Evolutionary conservation across 2,888 invertebrate genomes (phyloP).

Genomic region (Xestia c-nigrum): DNA sequence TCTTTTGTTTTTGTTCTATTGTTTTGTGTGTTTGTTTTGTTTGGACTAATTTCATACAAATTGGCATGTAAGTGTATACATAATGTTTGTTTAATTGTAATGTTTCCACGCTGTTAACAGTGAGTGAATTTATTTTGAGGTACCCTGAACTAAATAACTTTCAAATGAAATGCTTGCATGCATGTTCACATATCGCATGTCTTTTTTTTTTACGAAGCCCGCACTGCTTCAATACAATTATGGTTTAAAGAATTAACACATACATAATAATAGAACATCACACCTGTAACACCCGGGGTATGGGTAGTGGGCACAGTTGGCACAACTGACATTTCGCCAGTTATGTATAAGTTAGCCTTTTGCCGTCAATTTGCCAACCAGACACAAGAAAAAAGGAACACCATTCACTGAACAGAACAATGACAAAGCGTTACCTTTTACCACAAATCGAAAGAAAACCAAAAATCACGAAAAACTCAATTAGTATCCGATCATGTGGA

Average conservation of each 20-base stretch:
- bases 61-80: background rate
- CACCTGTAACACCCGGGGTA: background rate
- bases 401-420: background rate
- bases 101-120: background rate
- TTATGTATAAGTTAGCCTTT: background rate
- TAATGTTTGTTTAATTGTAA: slow-evolving; percentile 17
- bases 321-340: background rate
- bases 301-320: background rate
- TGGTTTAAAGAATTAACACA: background rate
- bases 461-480: slow-evolving; percentile 54
- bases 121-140: background rate
- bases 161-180: background rate
- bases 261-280: background rate
- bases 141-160: no score
- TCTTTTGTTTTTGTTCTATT: slow-evolving; percentile 40
- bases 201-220: background rate
- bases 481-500: slow-evolving; percentile 53
- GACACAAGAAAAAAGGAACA: background rate
- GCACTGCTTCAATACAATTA: background rate
- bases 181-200: background rate
- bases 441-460: background rate
- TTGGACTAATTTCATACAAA: slow-evolving; percentile 14
- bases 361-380: background rate
- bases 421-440: slow-evolving; percentile 3
- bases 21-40: slow-evolving; percentile 8